phyloP scores from a whole-genome alignment of 1,140 invertebrate genomes.

The Argopecten irradians region DNA sequence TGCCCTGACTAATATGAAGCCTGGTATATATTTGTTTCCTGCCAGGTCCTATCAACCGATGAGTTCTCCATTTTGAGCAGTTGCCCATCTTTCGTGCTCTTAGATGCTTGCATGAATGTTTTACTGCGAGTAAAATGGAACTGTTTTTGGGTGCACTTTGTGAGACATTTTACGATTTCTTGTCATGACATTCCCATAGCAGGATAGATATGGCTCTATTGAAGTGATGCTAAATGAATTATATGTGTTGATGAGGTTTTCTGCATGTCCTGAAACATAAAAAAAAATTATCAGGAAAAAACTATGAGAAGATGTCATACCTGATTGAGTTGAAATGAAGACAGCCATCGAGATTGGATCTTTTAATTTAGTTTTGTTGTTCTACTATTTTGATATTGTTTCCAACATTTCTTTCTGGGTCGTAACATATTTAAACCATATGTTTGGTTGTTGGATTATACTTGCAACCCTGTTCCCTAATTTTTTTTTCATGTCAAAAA shows the following conservation, averaged over 20 bases:
- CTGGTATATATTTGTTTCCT: neutral
- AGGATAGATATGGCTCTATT: neutral
- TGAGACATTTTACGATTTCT: neutral
- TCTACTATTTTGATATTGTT: too few species aligned
- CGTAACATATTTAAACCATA: too few species aligned
- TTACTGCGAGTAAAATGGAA: neutral
- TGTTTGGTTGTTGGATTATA: too few species aligned
- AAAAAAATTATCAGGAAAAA: too few species aligned
- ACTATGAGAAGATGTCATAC: too few species aligned
- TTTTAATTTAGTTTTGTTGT: too few species aligned
- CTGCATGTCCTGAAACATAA: neutral
- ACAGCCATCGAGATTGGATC: too few species aligned
- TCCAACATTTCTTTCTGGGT: too few species aligned
- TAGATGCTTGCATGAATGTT: neutral
- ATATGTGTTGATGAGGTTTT: neutral
- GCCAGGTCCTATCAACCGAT: neutral
- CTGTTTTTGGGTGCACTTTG: conserved; percentile 1
- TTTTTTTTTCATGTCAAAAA: too few species aligned
- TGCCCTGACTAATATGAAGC: neutral
- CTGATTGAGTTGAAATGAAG: too few species aligned
- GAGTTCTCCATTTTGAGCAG: neutral
- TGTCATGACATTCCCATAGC: neutral
- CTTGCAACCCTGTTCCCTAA: too few species aligned
- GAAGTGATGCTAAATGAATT: neutral
- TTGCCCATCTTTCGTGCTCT: neutral